These are phyloP conservation scores for Platerodrilus igneus DNA, from an alignment of 2,888 invertebrate species.

Conservation along the genomic window DNA sequence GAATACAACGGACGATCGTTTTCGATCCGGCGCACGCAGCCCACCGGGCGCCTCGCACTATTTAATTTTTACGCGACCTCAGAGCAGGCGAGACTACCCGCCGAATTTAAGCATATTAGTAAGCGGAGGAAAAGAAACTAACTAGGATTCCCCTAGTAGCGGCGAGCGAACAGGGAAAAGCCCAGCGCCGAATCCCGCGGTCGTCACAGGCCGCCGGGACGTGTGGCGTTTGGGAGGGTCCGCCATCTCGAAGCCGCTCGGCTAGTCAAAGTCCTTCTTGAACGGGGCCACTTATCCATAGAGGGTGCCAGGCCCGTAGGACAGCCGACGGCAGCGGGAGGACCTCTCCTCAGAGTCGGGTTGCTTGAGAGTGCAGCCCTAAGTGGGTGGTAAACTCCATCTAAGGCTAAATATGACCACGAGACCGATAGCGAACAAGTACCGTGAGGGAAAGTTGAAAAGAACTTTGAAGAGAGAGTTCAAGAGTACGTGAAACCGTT, in stretches of 20 bases:
- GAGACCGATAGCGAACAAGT: constrained; percentile 61
- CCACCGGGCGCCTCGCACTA: too few species aligned
- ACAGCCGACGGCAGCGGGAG: constrained; percentile 36
- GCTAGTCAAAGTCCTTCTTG: constrained; percentile 52
- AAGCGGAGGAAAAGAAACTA: too few species aligned
- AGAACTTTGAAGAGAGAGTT: constrained; percentile 47
- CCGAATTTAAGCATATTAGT: too few species aligned
- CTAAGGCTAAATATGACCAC: constrained; percentile 54
- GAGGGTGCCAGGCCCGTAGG: constrained; percentile 55
- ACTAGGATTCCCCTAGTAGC: too few species aligned
- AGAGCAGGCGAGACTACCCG: too few species aligned
- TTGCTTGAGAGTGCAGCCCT: constrained; percentile 57
- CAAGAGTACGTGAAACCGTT: constrained; percentile 52
- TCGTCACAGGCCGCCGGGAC: constrained; percentile 42
- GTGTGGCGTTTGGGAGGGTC: constrained; percentile 50
- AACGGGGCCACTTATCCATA: constrained; percentile 51
- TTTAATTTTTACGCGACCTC: too few species aligned
- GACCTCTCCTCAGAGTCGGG: constrained; percentile 51
- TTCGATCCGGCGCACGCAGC: too few species aligned
- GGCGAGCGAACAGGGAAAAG: constrained; percentile 56
- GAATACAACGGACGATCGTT: too few species aligned
- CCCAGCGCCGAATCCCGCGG: too few species aligned
- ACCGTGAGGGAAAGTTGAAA: constrained; percentile 46
- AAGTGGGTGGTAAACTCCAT: constrained; percentile 55
- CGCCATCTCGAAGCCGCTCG: constrained; percentile 39